Evolutionary conservation across 2,888 invertebrate genomes (phyloP).

Genomic region (Apodemia mormo): DNA sequence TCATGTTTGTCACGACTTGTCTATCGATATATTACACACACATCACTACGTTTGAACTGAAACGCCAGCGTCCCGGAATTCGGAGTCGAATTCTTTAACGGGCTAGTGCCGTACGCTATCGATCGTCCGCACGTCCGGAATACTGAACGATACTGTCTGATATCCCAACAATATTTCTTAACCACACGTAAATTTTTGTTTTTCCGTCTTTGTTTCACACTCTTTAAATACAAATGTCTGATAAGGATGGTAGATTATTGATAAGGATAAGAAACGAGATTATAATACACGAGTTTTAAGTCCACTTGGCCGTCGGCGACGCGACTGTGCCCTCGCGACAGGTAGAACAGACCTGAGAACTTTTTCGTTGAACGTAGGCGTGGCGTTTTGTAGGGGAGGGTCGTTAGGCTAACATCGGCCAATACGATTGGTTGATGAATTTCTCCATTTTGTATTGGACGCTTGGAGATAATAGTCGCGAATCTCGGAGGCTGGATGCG

Average conservation of each 20-base stretch:
- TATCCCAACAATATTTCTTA: slow-evolving; percentile 55
- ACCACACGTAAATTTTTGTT: slow-evolving; percentile 60
- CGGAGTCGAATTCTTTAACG: slow-evolving; percentile 35
- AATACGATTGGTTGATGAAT: slow-evolving; percentile 47
- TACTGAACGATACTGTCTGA: slow-evolving; percentile 66
- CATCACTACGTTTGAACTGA: slow-evolving; percentile 54
- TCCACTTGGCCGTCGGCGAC: slow-evolving; percentile 52
- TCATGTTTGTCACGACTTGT: slow-evolving; percentile 80
- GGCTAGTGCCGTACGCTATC: slow-evolving; percentile 52
- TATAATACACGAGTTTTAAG: slow-evolving; percentile 47
- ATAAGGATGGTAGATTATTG: slow-evolving; percentile 55
- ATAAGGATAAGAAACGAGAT: slow-evolving; percentile 60
- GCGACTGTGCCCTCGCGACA: slow-evolving; percentile 55
- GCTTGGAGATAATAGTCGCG: slow-evolving; percentile 72
- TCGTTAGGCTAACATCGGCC: slow-evolving; percentile 52
- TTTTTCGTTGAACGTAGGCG: slow-evolving; percentile 70
- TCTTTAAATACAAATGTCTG: slow-evolving; percentile 33
- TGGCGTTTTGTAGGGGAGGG: slow-evolving; percentile 75
- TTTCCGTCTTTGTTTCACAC: slow-evolving; percentile 58
- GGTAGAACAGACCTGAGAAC: slow-evolving; percentile 58
- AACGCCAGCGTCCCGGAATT: slow-evolving; percentile 26
- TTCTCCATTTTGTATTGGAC: slow-evolving; percentile 63
- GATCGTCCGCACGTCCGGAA: slow-evolving; percentile 68
- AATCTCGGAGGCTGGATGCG: slow-evolving; percentile 77
- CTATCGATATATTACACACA: slow-evolving; percentile 71